These are phyloP conservation scores for Meandrina meandrites DNA, from an alignment of 92 coral and sea anemone genomes.

Conservation along the genomic window DNA sequence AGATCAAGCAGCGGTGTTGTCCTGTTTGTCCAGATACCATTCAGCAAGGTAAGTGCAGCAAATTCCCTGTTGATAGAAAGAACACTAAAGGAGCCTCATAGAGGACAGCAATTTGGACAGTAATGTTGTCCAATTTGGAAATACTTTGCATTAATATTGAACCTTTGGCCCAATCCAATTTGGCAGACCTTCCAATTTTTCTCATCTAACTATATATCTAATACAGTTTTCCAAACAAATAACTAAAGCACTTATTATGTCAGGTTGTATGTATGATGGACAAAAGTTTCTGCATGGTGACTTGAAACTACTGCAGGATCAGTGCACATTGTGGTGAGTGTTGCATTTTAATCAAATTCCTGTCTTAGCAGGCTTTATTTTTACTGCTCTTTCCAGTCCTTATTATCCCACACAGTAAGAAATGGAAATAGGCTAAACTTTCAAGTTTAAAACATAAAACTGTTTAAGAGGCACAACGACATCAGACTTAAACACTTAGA, in stretches of 20 bases:
- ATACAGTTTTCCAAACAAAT: neutral
- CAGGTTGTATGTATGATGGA: constrained; percentile 90
- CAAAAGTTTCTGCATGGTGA: constrained; percentile 83
- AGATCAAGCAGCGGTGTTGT: constrained; percentile 84
- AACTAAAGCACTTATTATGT: neutral
- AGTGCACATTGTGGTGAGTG: constrained; percentile 92
- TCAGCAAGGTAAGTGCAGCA: constrained; percentile 59
- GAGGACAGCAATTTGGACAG: too few relatives aligned
- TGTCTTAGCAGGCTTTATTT: too few relatives aligned
- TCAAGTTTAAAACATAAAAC: too few relatives aligned
- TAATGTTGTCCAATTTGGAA: too few relatives aligned
- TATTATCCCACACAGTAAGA: neutral
- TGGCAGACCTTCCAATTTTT: neutral
- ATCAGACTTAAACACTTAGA: too few relatives aligned
- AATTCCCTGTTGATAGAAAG: neutral
- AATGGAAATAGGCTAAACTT: too few relatives aligned
- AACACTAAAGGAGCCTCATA: neutral
- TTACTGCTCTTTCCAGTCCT: neutral
- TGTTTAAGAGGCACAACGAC: too few relatives aligned
- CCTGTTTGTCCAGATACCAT: constrained; percentile 75
- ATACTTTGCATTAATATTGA: too few relatives aligned
- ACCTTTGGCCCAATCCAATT: too few relatives aligned
- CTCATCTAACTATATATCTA: too few relatives aligned
- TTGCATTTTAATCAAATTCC: neutral
- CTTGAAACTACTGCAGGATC: constrained; percentile 78